Evolutionary conservation across 2,888 invertebrate species (phyloP), one percentile per base, ranked within the genome.

Genomic region (Lottia gigantea): DNA sequence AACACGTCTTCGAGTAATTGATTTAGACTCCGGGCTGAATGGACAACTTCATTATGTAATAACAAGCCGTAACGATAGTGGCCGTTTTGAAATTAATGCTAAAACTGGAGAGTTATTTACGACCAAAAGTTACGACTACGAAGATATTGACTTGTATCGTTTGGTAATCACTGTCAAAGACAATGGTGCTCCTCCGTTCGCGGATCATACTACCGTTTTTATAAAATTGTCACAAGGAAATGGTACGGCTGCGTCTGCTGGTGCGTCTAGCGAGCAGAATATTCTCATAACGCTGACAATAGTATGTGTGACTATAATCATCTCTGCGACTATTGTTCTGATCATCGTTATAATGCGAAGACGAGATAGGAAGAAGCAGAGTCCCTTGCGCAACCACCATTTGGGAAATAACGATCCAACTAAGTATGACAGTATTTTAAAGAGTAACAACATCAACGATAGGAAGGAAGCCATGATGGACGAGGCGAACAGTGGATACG

Each of bases 291-390:
- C 80, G 25, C 71, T 83, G 8, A 80, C 82, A 61, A 80, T 85
- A 67, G 79, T 83, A 67, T 79, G 83, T 74, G 78, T 83, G 67
- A 83, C 82, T 61, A 77, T 81, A 46, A 78, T 83, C 63, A 71
- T 84, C 23, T 80, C 81, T 64, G 80, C 80, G 19, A 80, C 83
- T 16, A 82, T 85, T 68, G 77, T 85, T 15, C 76, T 85, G 11
- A 79, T 83, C 61, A 82, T 85, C 68, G 80, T 82, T 70, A 76
- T 84, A 46, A 81, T 83, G 73, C 75, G 79, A 46, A 72, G 82
- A 68, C 74, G 81, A 74, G 84, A 86, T 64, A 61, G 70, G 19
- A 62, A 74, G n/a, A 66, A 74, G n/a, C 61, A n/a, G 2, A 19
- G 68, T 47, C 15, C 64, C 67, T 31, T 62, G 62, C 12, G 47